Conservation (phyloP, 2,797 vertebrate species). For the Gallinago stenura region DNA sequence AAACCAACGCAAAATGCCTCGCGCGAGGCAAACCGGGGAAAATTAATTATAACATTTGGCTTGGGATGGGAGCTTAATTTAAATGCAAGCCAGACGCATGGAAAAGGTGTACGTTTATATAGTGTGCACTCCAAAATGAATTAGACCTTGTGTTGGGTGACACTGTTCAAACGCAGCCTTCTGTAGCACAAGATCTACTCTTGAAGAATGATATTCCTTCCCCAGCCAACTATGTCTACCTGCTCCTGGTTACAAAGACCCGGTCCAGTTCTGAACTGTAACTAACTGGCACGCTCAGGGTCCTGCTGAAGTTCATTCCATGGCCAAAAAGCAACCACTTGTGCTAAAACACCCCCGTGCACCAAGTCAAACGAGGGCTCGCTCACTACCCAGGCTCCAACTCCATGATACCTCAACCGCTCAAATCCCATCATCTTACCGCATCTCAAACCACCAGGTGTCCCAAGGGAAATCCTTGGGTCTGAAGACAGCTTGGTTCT, state of each 20-base stretch:
- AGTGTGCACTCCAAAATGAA: not conserved
- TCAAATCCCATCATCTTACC: not conserved
- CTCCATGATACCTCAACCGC: not conserved
- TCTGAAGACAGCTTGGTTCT: not conserved
- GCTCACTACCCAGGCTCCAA: accelerated
- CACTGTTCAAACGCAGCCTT: slow-evolving; percentile 1
- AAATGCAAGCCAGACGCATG: slow-evolving; percentile 58
- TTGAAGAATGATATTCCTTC: not conserved
- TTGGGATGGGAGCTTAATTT: slow-evolving; percentile 37
- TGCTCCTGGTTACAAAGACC: not conserved
- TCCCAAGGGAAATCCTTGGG: not conserved
- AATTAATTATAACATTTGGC: slow-evolving; percentile 37
- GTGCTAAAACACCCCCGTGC: not conserved
- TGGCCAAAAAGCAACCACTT: not conserved
- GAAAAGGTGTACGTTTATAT: slow-evolving; percentile 24
- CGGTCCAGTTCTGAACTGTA: not conserved
- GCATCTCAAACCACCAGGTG: slow-evolving; percentile 9
- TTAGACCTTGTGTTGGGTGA: not conserved
- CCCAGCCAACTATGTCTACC: not conserved
- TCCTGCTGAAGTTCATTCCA: not conserved
- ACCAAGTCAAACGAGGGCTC: accelerated
- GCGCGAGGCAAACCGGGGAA: not conserved
- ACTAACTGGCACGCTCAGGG: not conserved
- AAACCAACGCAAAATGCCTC: slow-evolving; percentile 3
- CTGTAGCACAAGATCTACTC: not conserved